Conservation (phyloP, 2,113 vertebrate species). For the Barnardius zonarius region DNA sequence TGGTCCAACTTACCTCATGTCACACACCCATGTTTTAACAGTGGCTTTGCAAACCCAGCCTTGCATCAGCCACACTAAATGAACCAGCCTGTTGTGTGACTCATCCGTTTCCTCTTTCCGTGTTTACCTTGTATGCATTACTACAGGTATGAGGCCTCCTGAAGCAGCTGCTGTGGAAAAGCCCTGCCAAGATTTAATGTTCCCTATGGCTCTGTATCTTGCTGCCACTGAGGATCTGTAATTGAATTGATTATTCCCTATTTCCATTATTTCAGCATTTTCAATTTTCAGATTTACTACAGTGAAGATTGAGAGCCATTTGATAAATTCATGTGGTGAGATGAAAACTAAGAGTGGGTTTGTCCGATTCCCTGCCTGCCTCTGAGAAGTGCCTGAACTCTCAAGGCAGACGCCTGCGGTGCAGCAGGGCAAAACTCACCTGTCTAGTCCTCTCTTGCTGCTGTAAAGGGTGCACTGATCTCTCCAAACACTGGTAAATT, state of each 20-base stretch:
- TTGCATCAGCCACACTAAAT: background rate
- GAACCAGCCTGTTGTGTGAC: fast-evolving
- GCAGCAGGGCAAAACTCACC: background rate
- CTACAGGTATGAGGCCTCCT: background rate
- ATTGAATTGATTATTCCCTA: background rate
- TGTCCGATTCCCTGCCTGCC: background rate
- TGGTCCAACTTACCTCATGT: background rate
- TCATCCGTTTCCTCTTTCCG: background rate
- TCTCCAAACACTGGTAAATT: background rate
- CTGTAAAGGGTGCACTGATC: background rate
- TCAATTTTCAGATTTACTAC: background rate
- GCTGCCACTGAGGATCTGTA: background rate
- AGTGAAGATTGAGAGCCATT: background rate
- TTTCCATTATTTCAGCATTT: background rate
- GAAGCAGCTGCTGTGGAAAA: background rate
- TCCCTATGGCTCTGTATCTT: background rate
- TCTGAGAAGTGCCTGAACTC: background rate
- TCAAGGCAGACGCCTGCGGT: background rate
- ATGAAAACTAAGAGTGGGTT: background rate
- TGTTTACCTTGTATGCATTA: background rate
- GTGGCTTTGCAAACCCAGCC: background rate
- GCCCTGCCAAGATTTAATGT: background rate
- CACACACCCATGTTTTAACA: background rate
- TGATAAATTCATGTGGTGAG: background rate
- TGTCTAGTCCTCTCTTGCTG: background rate